Base-by-base conservation (phyloP, 1,140 invertebrate species). In the Campoletis sonorensis region DNA sequence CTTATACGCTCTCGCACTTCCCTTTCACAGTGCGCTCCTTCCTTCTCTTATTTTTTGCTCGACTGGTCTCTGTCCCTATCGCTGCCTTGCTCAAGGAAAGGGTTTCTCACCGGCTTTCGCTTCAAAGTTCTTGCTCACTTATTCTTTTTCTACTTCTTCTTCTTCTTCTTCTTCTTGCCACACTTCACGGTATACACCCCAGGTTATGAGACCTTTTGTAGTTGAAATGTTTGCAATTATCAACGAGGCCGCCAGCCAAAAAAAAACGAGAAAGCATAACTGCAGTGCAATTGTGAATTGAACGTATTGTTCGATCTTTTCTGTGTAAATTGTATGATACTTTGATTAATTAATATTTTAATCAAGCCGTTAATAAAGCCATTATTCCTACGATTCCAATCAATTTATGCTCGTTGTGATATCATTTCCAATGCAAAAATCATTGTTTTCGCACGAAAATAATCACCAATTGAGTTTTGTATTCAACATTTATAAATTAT, bases 31-130 rank as follows among this genome's bases (percentile, higher is more conserved):
- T 70, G 67, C 67, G 1, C 67, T 2, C 3, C 16, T 5, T 70
- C 30, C 10, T 18, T 18, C 13, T 70, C 27, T 70, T 16, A 16
- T n/a, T 70, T 70, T 33, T 70, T 33, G 67, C 67, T 33, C 16
- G 27, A 70, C 67, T 70, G 67, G 67, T 70, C 61, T 26, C 61
- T 64, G 21, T 64, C 23, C n/a, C 67, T 70, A 30, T 70, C 18
- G 30, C 23, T 70, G 27, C 30, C 30, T 33, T 21, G 2, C 27
- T 13, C 18, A 33, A 27, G 67, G 30, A 64, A 64, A 26, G 16
- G 51, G 0, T 54, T 54, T 54, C 40, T 45, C 26, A 23, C 61
- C 27, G 27, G 61, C 26, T 64, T 11, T 64, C 23, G 67, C 67
- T 33, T 11, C 13, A 70, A 70, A 70, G 26, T 70, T 70, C 30